These are phyloP conservation scores for Willisornis vidua DNA, from an alignment of 2,113 vertebrate species.

Conservation along the genomic window DNA sequence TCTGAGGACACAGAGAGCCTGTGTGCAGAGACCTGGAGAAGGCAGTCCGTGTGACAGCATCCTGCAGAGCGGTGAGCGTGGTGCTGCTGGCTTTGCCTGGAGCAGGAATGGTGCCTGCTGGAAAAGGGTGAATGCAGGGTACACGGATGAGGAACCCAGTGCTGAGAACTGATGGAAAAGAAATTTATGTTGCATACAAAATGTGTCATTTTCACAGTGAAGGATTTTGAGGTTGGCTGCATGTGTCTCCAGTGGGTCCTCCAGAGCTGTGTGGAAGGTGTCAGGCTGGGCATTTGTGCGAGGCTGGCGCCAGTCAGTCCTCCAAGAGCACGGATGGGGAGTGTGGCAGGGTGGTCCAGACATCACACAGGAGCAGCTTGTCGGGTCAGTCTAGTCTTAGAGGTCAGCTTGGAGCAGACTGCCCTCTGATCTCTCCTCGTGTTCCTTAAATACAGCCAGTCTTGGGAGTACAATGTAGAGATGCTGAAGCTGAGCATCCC, in stretches of 20 bases:
- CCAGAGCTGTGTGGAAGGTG: not conserved
- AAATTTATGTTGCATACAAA: not conserved
- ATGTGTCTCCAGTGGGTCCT: not conserved
- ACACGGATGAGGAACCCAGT: rapidly evolving
- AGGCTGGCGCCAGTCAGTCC: not conserved
- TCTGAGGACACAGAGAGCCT: not conserved
- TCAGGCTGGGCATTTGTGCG: not conserved
- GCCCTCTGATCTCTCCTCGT: not conserved
- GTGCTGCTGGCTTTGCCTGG: not conserved
- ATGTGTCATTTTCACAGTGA: not conserved
- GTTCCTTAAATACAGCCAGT: not conserved
- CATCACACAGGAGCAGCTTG: not conserved
- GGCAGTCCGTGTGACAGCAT: not conserved
- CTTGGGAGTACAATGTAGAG: not conserved
- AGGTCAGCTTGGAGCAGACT: not conserved
- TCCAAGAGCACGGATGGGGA: not conserved
- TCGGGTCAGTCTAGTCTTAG: not conserved
- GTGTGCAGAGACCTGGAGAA: not conserved
- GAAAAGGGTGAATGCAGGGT: rapidly evolving
- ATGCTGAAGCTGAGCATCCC: not conserved
- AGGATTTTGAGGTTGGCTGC: not conserved
- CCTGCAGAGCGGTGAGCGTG: not conserved
- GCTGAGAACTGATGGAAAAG: not conserved
- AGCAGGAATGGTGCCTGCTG: not conserved
- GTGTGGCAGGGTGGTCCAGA: not conserved